Evolutionary conservation across 2,797 vertebrate species (phyloP), one percentile per base, ranked within the genome.

Genomic region (Buceros bicornis): DNA sequence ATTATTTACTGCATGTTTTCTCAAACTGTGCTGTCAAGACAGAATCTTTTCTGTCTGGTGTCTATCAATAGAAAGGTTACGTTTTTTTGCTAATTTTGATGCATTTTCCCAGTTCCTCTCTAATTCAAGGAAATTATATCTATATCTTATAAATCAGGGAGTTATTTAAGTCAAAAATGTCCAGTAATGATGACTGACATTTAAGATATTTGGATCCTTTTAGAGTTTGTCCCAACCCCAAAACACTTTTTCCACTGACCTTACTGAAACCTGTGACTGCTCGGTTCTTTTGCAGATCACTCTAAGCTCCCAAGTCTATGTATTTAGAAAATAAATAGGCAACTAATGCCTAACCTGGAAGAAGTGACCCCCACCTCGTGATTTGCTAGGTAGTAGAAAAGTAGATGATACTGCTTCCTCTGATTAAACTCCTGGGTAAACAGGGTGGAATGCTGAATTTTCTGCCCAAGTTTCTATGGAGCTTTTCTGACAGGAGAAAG

Each of bases 221-320:
- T 33, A 45, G n/a, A 43, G 5, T 42, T 72, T 61, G 29, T 25
- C 29, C 20, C 12, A 29, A 3, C 7, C 29, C 26, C 26, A n/a
- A 66, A 90, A 24, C 7, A 26, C 17, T n/a, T 74, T 40, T 70
- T 78, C 16, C 11, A 29, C 31, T 80, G 69, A 53, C 22, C 24
- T 61, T 60, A 8, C 15, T 48, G 43, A 58, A 61, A 76, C 8
- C 37, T 95, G 21, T 10, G 25, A 71, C 19, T 53, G 13, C 47
- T 90, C 12, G n/a, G 48, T 64, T 72, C 22, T 64, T 87, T 45
- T 33, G 20, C 47, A 83, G 13, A 35, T 42, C 26, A 29, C 19
- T 28, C 13, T 53, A 56, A 60, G n/a, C 8, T 89, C 54, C 25
- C 20, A 57, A 14, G n/a, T 62, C 29, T 47, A 53, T 0, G 0